These are phyloP conservation scores for Pseudococcus jackbeardsleyi DNA, from an alignment of 2,888 invertebrate species.

Conservation along the genomic window DNA sequence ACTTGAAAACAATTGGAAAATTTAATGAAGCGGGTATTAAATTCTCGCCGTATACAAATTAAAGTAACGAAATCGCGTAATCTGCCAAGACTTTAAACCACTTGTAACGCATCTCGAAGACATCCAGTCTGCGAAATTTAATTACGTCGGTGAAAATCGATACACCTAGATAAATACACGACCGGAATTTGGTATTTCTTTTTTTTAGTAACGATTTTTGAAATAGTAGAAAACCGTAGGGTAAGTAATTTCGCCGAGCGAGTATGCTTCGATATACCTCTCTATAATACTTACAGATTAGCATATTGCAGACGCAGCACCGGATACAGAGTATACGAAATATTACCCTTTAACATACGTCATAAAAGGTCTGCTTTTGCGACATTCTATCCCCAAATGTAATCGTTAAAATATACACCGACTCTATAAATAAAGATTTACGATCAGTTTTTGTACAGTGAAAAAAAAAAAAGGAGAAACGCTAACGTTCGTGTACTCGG, in stretches of 20 bases:
- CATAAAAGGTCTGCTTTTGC: constrained; percentile 24
- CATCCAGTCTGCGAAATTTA: not conserved
- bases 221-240: not conserved
- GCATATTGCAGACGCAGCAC: constrained; percentile 9
- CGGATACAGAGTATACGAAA: constrained; percentile 13
- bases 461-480: not conserved
- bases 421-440: constrained; percentile 45
- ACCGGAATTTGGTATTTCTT: not conserved
- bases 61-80: not conserved
- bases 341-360: constrained; percentile 43
- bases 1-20: constrained; percentile 14
- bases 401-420: constrained; percentile 39
- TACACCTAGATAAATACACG: no score
- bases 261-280: not conserved
- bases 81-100: not conserved
- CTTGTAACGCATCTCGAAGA: not conserved
- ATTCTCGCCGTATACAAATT: not conserved
- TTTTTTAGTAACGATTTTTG: not conserved
- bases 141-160: not conserved
- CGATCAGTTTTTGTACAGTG: not conserved
- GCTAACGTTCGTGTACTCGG: not conserved
- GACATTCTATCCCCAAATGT: constrained; percentile 7
- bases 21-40: not conserved
- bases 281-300: constrained; percentile 10
- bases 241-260: not conserved